Conservation (phyloP, 2,113 vertebrate species). For the Desmodus rotundus region DNA sequence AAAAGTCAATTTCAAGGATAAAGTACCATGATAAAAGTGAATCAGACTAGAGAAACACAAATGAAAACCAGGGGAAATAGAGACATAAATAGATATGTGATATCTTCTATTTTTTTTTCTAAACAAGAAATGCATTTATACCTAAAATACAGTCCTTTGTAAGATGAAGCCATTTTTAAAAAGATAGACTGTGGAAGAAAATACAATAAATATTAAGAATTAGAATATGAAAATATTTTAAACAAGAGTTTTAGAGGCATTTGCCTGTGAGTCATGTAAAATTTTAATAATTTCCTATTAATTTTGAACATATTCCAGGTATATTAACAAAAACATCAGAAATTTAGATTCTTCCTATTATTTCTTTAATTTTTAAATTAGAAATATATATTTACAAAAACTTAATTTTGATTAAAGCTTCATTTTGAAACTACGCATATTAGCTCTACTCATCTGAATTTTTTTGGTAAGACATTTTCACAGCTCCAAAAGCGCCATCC, state of each 20-base stretch:
- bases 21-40: conserved; percentile 71
- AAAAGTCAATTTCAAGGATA: conserved; percentile 78
- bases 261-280: not conserved
- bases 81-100: conserved; percentile 32
- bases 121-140: conserved; percentile 51
- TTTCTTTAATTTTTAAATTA: not conserved
- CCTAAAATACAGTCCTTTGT: not conserved
- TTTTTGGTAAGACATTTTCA: not conserved
- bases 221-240: not conserved
- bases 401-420: not conserved
- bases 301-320: not conserved
- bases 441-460: not conserved
- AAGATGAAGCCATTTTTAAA: not conserved
- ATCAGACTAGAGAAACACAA: conserved; percentile 51
- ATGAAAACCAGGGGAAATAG: conserved; percentile 50
- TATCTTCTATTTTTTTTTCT: conserved; percentile 35
- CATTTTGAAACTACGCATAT: not conserved
- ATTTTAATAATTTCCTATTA: not conserved
- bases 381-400: not conserved
- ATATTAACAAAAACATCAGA: not conserved
- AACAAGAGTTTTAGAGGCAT: not conserved
- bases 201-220: not conserved
- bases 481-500: not conserved
- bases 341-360: not conserved
- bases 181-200: not conserved